Percentiles rank a stretch among this genome's conserved stretches.
Evolutionary conservation across 1,140 invertebrate genomes (phyloP).

Genomic region (Pseudachorutes palmiensis): DNA sequence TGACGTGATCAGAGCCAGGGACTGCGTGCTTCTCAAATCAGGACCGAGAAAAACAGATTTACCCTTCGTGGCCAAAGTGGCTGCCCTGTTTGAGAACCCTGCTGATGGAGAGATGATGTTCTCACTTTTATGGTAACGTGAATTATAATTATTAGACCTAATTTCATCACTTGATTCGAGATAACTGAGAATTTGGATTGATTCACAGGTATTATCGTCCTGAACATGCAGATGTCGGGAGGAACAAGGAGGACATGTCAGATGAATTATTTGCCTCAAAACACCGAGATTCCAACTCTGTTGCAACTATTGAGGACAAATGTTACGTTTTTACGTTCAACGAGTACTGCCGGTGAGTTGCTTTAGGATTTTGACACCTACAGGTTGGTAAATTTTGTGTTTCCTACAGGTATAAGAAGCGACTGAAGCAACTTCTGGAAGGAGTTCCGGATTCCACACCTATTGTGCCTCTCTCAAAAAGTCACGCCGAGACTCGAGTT

Average conservation of each 20-base stretch:
- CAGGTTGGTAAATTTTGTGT: constrained; percentile 2
- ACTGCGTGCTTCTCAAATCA: constrained; percentile 82
- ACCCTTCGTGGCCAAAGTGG: constrained; percentile 88
- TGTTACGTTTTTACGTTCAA: constrained; percentile 94
- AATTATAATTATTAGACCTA: constrained; percentile 16
- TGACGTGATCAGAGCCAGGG: constrained; percentile 72
- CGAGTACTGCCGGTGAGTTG: constrained; percentile 84
- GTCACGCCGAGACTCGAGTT: constrained; percentile 21
- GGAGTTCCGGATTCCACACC: constrained; percentile 48
- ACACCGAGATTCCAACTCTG: constrained; percentile 68
- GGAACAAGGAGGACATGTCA: constrained; percentile 63
- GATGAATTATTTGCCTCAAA: constrained; percentile 93
- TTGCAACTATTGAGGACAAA: constrained; percentile 96
- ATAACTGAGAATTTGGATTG: no score
- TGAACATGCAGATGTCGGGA: constrained; percentile 86
- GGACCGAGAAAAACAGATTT: constrained; percentile 73
- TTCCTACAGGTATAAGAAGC: constrained; percentile 54
- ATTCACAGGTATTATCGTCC: constrained; percentile 92
- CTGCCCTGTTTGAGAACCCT: constrained; percentile 86
- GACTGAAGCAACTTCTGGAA: constrained; percentile 54
- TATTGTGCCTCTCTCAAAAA: constrained; percentile 49
- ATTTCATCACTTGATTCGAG: constrained; percentile 10
- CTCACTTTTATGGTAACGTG: constrained; percentile 31
- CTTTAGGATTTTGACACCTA: background rate
- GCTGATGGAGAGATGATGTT: constrained; percentile 63